These are phyloP conservation scores for Psylliodes chrysocephalus DNA, from an alignment of 2,888 invertebrate genomes.

Conservation along the genomic window DNA sequence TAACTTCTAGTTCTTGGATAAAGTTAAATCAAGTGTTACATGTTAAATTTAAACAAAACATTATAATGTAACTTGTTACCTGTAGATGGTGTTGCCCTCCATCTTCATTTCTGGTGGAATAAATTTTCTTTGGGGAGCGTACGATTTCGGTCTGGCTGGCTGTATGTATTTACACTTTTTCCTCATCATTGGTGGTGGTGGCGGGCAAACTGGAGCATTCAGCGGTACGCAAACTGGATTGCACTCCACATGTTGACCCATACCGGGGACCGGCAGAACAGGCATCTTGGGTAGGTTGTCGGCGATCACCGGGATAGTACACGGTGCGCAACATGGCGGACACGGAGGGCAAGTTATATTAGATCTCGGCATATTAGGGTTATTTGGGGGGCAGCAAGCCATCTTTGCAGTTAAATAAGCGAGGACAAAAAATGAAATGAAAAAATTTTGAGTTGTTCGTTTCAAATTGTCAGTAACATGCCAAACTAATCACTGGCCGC, in stretches of 20 bases:
- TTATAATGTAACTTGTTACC: no score
- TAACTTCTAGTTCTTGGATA: no score
- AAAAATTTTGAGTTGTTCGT: slow-evolving; percentile 31
- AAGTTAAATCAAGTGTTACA: no score
- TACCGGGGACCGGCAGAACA: slow-evolving; percentile 53
- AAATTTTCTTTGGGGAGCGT: slow-evolving; percentile 69
- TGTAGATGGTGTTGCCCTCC: slow-evolving; percentile 72
- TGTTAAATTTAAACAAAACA: no score
- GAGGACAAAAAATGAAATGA: slow-evolving; percentile 33
- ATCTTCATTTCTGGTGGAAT: slow-evolving; percentile 69
- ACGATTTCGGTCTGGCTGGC: slow-evolving; percentile 69
- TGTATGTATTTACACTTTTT: slow-evolving; percentile 65
- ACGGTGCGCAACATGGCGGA: slow-evolving; percentile 45
- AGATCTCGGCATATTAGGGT: slow-evolving; percentile 35
- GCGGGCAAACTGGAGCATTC: slow-evolving; percentile 41
- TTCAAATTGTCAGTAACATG: slow-evolving; percentile 41
- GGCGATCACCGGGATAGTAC: slow-evolving; percentile 52
- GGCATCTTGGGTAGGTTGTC: slow-evolving; percentile 51
- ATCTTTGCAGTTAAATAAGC: slow-evolving; percentile 39
- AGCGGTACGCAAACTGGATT: slow-evolving; percentile 56
- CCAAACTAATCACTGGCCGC: slow-evolving; percentile 23
- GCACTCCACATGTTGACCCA: slow-evolving; percentile 37
- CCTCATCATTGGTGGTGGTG: slow-evolving; percentile 44
- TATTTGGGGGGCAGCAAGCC: slow-evolving; percentile 52
- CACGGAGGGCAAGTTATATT: slow-evolving; percentile 45